These are phyloP conservation scores for Andinoacara biseriatus DNA, from an alignment of 2,113 vertebrate genomes.

Conservation along the genomic window DNA sequence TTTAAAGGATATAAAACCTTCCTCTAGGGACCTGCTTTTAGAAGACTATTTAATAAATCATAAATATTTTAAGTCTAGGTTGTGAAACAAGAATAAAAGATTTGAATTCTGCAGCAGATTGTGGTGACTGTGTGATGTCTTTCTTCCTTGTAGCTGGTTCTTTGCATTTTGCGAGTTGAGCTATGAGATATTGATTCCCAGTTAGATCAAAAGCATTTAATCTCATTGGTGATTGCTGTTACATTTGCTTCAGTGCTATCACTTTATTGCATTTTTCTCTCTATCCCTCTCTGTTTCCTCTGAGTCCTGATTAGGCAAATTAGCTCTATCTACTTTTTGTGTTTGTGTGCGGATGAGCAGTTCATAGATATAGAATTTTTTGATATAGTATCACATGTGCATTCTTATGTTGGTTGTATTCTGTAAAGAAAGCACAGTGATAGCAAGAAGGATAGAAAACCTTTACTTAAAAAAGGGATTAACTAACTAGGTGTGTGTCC, in stretches of 20 bases:
- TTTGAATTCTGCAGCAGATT: neutral
- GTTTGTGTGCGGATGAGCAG: neutral
- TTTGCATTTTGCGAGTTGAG: neutral
- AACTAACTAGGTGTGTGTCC: neutral
- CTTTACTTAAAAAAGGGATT: conserved; percentile 1
- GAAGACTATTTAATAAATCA: neutral
- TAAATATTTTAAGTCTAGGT: neutral
- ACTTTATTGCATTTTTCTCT: neutral
- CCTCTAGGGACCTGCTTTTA: neutral
- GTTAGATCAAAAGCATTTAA: conserved; percentile 26
- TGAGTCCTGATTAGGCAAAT: conserved; percentile 31
- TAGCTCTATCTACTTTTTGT: neutral
- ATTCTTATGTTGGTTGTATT: neutral
- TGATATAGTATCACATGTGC: neutral
- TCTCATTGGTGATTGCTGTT: conserved; percentile 14
- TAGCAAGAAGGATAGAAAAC: neutral
- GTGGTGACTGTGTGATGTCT: neutral
- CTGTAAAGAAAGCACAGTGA: neutral
- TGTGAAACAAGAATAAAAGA: neutral
- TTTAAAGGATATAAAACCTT: neutral
- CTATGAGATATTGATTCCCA: conserved; percentile 26
- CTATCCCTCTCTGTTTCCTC: neutral
- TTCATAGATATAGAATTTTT: neutral
- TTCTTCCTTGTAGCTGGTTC: neutral
- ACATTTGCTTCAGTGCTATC: neutral